These are phyloP conservation scores for Drosophila parabipectinata DNA, from an alignment of 1,140 invertebrate species.

Conservation along the genomic window DNA sequence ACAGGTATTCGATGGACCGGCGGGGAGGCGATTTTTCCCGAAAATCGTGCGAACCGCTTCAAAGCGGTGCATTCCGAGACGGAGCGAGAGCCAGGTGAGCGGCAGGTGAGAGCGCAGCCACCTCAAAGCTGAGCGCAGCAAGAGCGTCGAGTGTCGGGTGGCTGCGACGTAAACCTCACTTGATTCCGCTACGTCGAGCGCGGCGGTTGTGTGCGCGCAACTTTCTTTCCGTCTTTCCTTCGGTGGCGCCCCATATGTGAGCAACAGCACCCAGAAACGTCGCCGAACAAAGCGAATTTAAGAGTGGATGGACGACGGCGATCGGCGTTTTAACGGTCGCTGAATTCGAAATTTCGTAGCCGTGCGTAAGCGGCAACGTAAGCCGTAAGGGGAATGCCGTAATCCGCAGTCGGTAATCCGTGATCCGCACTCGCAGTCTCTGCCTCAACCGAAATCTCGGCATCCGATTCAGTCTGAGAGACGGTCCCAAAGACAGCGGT, in stretches of 20 bases:
- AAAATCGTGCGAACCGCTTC: conserved; percentile 61
- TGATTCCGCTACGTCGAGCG: conserved; percentile 39
- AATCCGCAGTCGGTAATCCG: background rate
- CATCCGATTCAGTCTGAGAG: conserved; percentile 53
- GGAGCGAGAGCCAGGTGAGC: conserved; percentile 32
- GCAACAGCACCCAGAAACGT: conserved; percentile 1
- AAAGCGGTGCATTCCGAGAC: conserved; percentile 53
- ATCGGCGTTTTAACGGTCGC: conserved; percentile 14
- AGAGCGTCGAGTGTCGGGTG: background rate
- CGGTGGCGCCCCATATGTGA: conserved; percentile 1
- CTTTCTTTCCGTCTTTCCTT: conserved; percentile 38
- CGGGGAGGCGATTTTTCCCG: conserved; percentile 62
- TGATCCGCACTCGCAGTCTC: background rate
- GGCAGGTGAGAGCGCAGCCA: background rate
- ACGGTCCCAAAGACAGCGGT: conserved; percentile 66
- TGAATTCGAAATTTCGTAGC: conserved; percentile 27
- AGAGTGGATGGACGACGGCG: conserved; percentile 24
- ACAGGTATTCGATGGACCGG: conserved; percentile 61
- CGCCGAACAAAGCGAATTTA: conserved; percentile 46
- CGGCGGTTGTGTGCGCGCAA: conserved; percentile 39
- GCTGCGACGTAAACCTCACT: conserved; percentile 39
- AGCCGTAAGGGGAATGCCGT: conserved; percentile 14
- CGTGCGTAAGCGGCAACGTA: conserved; percentile 10
- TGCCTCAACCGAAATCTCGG: background rate
- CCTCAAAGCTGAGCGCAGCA: background rate